These are phyloP conservation scores for Molossus alvarezi DNA, from an alignment of 2,797 vertebrate genomes.

Conservation along the genomic window DNA sequence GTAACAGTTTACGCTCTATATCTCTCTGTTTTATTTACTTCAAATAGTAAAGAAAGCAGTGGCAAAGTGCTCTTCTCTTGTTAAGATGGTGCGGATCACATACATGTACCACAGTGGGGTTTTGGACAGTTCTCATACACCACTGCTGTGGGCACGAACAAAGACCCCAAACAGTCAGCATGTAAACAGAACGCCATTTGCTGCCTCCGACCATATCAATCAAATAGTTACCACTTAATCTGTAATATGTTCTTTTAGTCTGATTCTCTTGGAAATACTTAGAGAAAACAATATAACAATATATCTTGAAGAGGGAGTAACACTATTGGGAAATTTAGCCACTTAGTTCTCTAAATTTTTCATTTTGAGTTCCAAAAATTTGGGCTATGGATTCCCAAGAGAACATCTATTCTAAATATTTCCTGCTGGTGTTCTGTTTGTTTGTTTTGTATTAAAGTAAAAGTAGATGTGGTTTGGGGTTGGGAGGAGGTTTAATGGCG, in stretches of 20 bases:
- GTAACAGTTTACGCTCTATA: constrained; percentile 81
- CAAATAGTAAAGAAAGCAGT: constrained; percentile 87
- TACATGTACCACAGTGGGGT: constrained; percentile 85
- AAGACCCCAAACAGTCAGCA: constrained; percentile 73
- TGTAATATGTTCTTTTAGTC: constrained; percentile 37
- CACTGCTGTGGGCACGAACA: constrained; percentile 74
- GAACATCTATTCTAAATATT: constrained; percentile 66
- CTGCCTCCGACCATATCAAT: constrained; percentile 61
- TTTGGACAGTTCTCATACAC: constrained; percentile 76
- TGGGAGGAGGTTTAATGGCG: not conserved
- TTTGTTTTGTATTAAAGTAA: constrained; percentile 57
- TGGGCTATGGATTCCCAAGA: constrained; percentile 46
- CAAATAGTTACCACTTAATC: constrained; percentile 79
- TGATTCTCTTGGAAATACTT: constrained; percentile 74
- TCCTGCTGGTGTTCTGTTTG: not conserved
- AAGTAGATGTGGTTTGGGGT: constrained; percentile 15
- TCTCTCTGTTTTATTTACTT: constrained; percentile 86
- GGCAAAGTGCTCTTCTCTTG: constrained; percentile 71
- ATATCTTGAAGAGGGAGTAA: constrained; percentile 65
- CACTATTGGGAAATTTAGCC: constrained; percentile 71
- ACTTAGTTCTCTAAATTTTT: constrained; percentile 72
- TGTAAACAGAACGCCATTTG: constrained; percentile 59
- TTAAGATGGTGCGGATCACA: constrained; percentile 83
- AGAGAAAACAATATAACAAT: constrained; percentile 73
- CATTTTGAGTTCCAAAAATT: constrained; percentile 70